Percentiles rank a stretch among this genome's conserved stretches.
Evolutionary conservation across 2,888 invertebrate species (phyloP).

Genomic region (Acronicta leporina): DNA sequence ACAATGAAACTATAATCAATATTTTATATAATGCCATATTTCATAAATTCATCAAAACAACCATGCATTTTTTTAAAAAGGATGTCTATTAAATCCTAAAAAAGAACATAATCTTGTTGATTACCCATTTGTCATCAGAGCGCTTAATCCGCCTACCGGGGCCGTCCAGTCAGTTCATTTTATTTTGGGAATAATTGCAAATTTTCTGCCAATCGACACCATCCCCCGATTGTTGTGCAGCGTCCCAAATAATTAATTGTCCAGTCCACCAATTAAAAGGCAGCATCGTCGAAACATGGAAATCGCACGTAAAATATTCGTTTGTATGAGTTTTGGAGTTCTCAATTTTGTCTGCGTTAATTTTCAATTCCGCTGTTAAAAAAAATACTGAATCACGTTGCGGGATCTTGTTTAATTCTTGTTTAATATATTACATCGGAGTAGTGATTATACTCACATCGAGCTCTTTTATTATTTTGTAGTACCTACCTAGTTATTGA

Average conservation of each 20-base stretch:
- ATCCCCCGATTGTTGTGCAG: conserved; percentile 3
- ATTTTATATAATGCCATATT: too few species aligned
- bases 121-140: conserved; percentile 10
- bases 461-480: too few species aligned
- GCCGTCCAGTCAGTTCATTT: conserved; percentile 6
- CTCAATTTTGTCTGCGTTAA: neutral
- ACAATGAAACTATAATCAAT: too few species aligned
- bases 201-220: conserved; percentile 24
- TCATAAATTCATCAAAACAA: too few species aligned
- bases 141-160: too few species aligned
- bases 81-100: neutral
- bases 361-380: neutral
- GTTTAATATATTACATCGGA: too few species aligned
- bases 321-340: neutral
- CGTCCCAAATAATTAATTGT: conserved; percentile 21
- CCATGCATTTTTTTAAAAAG: too few species aligned
- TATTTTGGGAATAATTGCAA: conserved; percentile 13
- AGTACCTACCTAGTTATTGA: too few species aligned
- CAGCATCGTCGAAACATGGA: conserved; percentile 13
- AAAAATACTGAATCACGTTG: neutral
- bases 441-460: too few species aligned
- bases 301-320: conserved; percentile 11
- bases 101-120: neutral
- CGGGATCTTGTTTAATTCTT: neutral
- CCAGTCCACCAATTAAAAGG: conserved; percentile 32